Evolutionary conservation across 2,113 vertebrate species (phyloP).

Genomic region (Neopipo cinnamomea): DNA sequence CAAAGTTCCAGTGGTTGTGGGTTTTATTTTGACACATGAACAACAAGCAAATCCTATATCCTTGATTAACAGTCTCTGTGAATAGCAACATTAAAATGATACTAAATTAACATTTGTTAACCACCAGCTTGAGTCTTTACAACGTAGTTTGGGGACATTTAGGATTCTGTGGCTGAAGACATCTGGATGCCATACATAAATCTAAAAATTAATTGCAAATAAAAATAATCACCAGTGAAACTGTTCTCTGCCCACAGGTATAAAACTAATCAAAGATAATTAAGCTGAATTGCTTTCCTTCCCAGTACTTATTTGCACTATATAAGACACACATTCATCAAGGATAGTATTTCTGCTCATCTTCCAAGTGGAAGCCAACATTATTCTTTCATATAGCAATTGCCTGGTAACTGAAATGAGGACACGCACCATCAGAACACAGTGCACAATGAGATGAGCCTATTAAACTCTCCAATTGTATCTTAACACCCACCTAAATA

Average conservation of each 20-base stretch:
- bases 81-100: background rate
- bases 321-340: background rate
- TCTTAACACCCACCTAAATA: background rate
- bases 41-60: background rate
- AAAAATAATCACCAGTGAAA: background rate
- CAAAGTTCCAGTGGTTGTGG: background rate
- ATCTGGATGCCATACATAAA: background rate
- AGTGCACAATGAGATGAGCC: background rate
- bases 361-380: background rate
- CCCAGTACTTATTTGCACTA: background rate
- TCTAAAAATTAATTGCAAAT: background rate
- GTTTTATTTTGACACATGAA: background rate
- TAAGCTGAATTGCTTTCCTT: background rate
- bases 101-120: background rate
- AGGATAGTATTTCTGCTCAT: background rate
- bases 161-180: background rate
- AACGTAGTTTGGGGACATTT: background rate
- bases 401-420: background rate
- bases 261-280: background rate
- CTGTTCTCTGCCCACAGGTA: background rate
- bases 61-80: background rate
- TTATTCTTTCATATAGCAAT: background rate
- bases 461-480: background rate
- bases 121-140: background rate
- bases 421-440: background rate